Evolutionary conservation across 2,797 vertebrate genomes (phyloP).

Genomic region (Potorous gilbertii): DNA sequence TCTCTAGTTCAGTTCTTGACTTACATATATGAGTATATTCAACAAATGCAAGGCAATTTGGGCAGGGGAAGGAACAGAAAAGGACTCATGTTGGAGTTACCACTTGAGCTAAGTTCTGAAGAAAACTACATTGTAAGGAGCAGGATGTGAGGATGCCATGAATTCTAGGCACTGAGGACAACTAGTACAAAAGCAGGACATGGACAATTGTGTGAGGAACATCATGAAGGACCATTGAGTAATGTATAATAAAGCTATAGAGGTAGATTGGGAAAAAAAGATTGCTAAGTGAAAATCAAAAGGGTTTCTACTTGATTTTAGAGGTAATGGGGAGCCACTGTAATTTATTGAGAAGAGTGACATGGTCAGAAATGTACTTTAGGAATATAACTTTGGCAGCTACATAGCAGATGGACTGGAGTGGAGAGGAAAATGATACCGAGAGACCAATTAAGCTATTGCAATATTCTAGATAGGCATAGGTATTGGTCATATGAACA

Average conservation of each 20-base stretch:
- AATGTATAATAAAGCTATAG: neutral
- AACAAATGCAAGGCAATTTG: neutral
- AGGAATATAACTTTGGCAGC: neutral
- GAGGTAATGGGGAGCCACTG: neutral
- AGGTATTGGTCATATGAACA: neutral
- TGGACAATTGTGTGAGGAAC: neutral
- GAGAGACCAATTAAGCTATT: neutral
- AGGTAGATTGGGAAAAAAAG: neutral
- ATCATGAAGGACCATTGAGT: neutral
- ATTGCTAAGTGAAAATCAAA: neutral
- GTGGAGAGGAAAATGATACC: neutral
- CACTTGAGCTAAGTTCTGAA: conserved; percentile 6
- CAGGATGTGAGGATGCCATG: neutral
- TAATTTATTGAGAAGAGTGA: neutral
- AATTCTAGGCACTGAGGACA: neutral
- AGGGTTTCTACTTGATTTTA: neutral
- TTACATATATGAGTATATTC: neutral
- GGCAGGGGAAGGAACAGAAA: neutral
- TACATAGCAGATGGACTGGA: neutral
- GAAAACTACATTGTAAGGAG: neutral
- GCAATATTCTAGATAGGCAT: neutral
- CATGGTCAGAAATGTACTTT: neutral
- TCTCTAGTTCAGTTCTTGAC: neutral
- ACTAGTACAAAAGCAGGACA: neutral
- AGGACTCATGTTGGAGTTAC: neutral